Evolutionary conservation across 2,888 invertebrate species (phyloP).

Genomic region (Odontothrips loti): DNA sequence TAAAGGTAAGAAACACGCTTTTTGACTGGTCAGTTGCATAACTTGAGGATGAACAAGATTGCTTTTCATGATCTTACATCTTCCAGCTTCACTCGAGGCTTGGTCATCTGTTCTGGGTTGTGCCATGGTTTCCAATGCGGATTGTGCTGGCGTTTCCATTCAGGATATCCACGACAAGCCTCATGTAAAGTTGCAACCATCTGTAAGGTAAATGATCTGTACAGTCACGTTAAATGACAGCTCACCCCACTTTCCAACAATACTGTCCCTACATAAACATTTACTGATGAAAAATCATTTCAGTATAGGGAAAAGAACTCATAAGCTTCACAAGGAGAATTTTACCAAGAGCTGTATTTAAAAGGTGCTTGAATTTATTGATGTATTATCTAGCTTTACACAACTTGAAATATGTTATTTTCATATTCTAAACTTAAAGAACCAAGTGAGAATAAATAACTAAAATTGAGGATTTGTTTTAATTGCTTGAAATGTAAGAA

Average conservation of each 20-base stretch:
- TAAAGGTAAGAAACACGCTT: neutral
- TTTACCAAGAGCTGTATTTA: too few species aligned
- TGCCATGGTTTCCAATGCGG: conserved; percentile 83
- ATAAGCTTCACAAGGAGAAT: too few species aligned
- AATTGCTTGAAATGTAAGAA: too few species aligned
- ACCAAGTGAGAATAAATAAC: neutral
- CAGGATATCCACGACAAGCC: conserved; percentile 73
- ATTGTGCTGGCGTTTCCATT: conserved; percentile 75
- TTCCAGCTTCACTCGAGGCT: conserved; percentile 63
- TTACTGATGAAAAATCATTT: too few species aligned
- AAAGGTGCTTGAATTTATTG: too few species aligned
- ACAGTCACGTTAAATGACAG: conserved; percentile 9
- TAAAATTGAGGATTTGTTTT: neutral
- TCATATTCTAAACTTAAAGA: too few species aligned
- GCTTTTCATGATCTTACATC: conserved; percentile 55
- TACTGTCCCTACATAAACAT: too few species aligned
- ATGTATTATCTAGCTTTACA: too few species aligned
- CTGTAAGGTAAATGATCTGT: conserved; percentile 43
- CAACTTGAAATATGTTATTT: too few species aligned
- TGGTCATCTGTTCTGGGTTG: conserved; percentile 74
- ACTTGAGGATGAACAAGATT: neutral
- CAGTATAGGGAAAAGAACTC: too few species aligned
- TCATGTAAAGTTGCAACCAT: conserved; percentile 75
- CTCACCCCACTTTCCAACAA: neutral
- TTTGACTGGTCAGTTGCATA: too few species aligned